Conservation (phyloP, 35 echinoderm and acorn worm species). For the Ophioderma brevispina region DNA sequence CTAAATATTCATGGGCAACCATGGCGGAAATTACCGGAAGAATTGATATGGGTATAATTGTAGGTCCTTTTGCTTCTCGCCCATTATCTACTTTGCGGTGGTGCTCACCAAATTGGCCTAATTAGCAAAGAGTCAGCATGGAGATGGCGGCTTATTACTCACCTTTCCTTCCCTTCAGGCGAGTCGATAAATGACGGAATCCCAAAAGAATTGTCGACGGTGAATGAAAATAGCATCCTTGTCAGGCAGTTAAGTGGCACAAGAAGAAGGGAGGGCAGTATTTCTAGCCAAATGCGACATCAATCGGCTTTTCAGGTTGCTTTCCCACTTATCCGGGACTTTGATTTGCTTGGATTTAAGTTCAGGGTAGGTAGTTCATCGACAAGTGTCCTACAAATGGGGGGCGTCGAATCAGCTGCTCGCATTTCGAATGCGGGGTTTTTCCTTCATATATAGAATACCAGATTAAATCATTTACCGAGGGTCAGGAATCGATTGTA, state of each 20-base stretch:
- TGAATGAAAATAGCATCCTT: constrained; percentile 21
- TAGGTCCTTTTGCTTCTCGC: constrained; percentile 8
- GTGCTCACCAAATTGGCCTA: constrained; percentile 36
- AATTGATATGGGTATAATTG: constrained; percentile 28
- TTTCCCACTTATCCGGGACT: not conserved
- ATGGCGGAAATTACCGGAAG: not conserved
- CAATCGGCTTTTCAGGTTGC: not conserved
- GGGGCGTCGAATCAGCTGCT: not conserved
- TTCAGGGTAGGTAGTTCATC: no score
- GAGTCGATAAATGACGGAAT: constrained; percentile 39
- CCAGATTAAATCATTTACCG: not conserved
- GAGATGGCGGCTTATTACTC: constrained; percentile 30
- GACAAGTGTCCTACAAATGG: not conserved
- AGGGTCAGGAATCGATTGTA: not conserved
- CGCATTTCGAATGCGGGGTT: not conserved
- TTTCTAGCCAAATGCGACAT: not conserved
- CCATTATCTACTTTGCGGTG: constrained; percentile 43
- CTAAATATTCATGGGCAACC: not conserved
- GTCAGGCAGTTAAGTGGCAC: constrained; percentile 6
- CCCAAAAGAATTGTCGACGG: not conserved
- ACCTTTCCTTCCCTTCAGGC: constrained; percentile 25
- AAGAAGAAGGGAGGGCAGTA: not conserved
- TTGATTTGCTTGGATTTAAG: not conserved
- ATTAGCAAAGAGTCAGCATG: constrained; percentile 8
- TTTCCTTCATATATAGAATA: not conserved